Evolutionary conservation across 2,888 invertebrate species (phyloP).

Genomic region (Capitulum mitella): DNA sequence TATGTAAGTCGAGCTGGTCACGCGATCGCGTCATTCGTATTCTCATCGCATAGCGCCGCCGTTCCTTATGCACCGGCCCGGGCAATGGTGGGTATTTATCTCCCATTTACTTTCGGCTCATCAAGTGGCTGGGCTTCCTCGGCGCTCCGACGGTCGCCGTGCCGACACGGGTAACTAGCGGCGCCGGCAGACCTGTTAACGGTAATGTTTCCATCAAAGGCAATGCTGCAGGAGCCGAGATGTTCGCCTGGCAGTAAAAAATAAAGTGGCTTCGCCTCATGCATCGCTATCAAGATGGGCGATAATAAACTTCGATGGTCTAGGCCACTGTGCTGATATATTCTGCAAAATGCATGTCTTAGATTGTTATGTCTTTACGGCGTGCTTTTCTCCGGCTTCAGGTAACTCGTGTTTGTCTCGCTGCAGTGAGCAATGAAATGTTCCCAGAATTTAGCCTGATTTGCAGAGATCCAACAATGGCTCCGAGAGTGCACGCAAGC

Average conservation of each 20-base stretch:
- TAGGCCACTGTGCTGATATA: background rate
- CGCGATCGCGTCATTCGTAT: conserved; percentile 7
- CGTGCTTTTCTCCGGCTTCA: no score
- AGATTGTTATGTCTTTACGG: no score
- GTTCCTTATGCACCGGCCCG: conserved; percentile 3
- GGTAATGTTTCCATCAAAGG: conserved; percentile 15
- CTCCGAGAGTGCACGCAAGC: no score
- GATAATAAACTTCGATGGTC: background rate
- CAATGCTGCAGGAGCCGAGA: background rate
- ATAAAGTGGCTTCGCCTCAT: background rate
- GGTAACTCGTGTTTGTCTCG: no score
- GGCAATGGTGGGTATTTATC: background rate
- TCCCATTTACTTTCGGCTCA: background rate
- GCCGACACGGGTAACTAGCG: background rate
- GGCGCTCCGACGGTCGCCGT: background rate
- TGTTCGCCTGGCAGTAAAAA: background rate
- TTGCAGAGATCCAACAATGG: no score
- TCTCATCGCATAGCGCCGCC: background rate
- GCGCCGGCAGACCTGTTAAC: background rate
- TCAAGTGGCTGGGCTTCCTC: background rate
- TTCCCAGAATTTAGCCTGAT: no score
- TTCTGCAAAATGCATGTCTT: no score
- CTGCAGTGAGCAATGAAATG: no score
- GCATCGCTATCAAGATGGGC: background rate
- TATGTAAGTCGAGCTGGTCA: background rate